Conservation (phyloP, 1,140 invertebrate species). For the Centruroides vittatus region DNA sequence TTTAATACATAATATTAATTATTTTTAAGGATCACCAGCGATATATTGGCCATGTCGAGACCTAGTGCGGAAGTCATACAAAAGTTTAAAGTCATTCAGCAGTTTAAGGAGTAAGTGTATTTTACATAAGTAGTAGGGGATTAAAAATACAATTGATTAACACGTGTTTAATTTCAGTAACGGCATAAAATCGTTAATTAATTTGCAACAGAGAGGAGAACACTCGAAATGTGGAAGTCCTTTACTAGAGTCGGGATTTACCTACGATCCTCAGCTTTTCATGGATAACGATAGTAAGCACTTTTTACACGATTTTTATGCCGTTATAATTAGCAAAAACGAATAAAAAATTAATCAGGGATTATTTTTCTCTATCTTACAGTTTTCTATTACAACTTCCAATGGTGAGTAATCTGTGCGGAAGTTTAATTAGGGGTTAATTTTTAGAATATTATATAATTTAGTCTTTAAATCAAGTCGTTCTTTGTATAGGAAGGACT, state of each 20-base stretch:
- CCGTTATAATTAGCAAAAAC: too few species aligned
- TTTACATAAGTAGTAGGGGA: background rate
- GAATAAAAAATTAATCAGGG: too few species aligned
- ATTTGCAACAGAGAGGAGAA: slow-evolving; percentile 68
- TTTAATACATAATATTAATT: background rate
- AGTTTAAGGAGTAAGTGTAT: slow-evolving; percentile 57
- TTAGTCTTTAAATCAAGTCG: background rate
- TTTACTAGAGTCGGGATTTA: slow-evolving; percentile 51
- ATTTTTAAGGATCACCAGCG: slow-evolving; percentile 58
- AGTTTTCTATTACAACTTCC: slow-evolving; percentile 80
- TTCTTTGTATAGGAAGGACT: slow-evolving; percentile 49
- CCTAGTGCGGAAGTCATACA: slow-evolving; percentile 56
- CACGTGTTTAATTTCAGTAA: background rate
- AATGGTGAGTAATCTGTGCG: slow-evolving; percentile 23
- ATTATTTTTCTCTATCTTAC: slow-evolving; percentile 20
- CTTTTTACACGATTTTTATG: background rate
- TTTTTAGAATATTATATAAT: background rate
- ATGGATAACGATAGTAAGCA: slow-evolving; percentile 66
- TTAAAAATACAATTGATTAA: too few species aligned
- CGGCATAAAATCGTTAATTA: slow-evolving; percentile 66
- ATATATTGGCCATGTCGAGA: slow-evolving; percentile 73
- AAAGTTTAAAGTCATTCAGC: slow-evolving; percentile 57
- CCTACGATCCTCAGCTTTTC: slow-evolving; percentile 59
- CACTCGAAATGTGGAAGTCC: slow-evolving; percentile 57
- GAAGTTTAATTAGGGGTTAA: background rate